These are phyloP conservation scores for Microtus montanus DNA, from an alignment of 2,113 vertebrate species.

Conservation along the genomic window DNA sequence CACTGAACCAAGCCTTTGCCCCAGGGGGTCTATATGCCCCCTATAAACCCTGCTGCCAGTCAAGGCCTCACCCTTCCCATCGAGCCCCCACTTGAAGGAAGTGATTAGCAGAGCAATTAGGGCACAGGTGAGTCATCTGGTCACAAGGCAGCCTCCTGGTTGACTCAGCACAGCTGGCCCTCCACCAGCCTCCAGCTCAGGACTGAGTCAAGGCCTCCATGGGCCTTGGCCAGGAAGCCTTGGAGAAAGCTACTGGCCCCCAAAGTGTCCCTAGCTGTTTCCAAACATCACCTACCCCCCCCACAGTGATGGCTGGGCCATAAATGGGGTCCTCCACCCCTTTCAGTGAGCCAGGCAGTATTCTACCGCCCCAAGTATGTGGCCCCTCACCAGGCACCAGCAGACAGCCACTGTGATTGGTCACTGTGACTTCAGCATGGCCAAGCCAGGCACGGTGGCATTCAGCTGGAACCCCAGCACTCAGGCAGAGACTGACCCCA, in stretches of 20 bases:
- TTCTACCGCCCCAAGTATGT: fast-evolving
- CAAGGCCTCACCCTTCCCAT: neutral
- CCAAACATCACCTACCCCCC: neutral
- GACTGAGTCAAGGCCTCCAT: slow-evolving; percentile 43
- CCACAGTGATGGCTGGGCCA: neutral
- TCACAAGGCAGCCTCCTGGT: slow-evolving; percentile 39
- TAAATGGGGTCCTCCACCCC: no score
- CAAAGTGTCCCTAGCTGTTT: neutral
- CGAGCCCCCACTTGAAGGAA: neutral
- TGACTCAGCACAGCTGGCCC: slow-evolving; percentile 52
- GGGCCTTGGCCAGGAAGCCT: neutral
- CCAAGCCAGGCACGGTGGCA: fast-evolving
- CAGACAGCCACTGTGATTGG: neutral
- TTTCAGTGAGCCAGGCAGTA: neutral
- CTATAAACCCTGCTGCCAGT: neutral
- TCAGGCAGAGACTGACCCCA: neutral
- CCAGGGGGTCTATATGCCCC: neutral
- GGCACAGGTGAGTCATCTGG: slow-evolving; percentile 69
- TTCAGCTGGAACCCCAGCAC: neutral
- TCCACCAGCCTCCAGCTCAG: neutral
- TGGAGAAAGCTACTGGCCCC: neutral
- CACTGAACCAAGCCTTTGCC: neutral
- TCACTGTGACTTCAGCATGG: neutral
- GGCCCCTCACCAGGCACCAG: no score
- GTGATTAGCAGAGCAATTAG: slow-evolving; percentile 18